Percentiles rank a stretch among this genome's conserved stretches.
These are phyloP conservation scores for Chrysocyon brachyurus DNA, from an alignment of 2,797 vertebrate species.

Conservation along the genomic window DNA sequence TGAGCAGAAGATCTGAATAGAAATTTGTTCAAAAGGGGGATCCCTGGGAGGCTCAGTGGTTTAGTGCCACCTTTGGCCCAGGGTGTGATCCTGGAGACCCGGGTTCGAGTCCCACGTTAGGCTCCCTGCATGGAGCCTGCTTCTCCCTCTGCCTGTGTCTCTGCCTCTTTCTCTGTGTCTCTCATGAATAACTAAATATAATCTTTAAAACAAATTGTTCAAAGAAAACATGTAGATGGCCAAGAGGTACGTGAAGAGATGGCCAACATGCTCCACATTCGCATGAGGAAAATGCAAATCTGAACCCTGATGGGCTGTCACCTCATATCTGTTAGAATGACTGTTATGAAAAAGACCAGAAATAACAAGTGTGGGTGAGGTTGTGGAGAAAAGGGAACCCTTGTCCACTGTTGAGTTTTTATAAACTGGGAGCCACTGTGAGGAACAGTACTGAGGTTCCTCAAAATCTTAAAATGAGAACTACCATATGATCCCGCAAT, in stretches of 20 bases:
- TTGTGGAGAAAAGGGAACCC: not conserved
- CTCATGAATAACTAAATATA: too few relatives aligned
- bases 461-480: not conserved
- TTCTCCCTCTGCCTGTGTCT: too few relatives aligned
- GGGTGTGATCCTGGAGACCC: too few relatives aligned
- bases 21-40: not conserved
- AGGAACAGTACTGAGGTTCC: not conserved
- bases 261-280: not conserved
- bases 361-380: not conserved
- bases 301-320: not conserved
- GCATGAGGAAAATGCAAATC: not conserved
- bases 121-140: too few relatives aligned
- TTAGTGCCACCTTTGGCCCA: too few relatives aligned
- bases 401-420: not conserved
- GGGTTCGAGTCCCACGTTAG: too few relatives aligned
- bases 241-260: not conserved
- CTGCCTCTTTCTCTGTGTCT: too few relatives aligned
- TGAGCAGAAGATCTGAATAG: not conserved
- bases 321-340: not conserved
- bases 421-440: not conserved
- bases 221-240: not conserved
- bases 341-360: not conserved
- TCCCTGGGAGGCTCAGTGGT: too few relatives aligned
- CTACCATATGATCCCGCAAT: not conserved
- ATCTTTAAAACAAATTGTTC: not conserved